Conservation (phyloP, 2,888 invertebrate genomes). For the Cetonia aurata region DNA sequence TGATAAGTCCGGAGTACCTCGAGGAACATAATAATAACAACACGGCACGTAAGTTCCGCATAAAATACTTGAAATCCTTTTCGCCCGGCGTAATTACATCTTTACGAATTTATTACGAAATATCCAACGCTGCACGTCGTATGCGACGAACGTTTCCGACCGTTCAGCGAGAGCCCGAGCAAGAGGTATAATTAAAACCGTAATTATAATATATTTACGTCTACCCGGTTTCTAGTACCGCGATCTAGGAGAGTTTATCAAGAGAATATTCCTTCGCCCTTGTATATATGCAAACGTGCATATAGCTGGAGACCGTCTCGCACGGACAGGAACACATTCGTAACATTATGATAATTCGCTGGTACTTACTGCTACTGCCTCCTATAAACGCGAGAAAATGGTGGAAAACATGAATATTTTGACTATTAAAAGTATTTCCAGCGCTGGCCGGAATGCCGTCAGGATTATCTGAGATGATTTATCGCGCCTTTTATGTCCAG, state of each 20-base stretch:
- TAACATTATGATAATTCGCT: slow-evolving; percentile 1
- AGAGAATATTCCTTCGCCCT: too few relatives aligned
- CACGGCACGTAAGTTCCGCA: background rate
- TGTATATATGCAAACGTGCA: background rate
- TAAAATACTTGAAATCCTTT: slow-evolving; percentile 38
- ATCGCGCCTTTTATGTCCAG: background rate
- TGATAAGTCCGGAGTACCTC: too few relatives aligned
- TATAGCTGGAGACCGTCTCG: background rate
- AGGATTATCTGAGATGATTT: slow-evolving; percentile 20
- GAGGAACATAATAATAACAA: too few relatives aligned
- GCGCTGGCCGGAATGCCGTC: background rate
- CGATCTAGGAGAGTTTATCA: too few relatives aligned
- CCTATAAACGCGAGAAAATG: too few relatives aligned
- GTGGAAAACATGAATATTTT: slow-evolving; percentile 25
- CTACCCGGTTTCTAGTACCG: slow-evolving; percentile 14
- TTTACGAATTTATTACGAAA: slow-evolving; percentile 56
- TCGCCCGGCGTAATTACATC: slow-evolving; percentile 53
- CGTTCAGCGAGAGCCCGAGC: slow-evolving; percentile 53
- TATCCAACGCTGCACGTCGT: slow-evolving; percentile 47
- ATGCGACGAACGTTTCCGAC: slow-evolving; percentile 49
- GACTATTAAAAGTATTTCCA: slow-evolving; percentile 25
- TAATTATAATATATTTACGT: slow-evolving; percentile 55
- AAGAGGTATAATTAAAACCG: slow-evolving; percentile 57
- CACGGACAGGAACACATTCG: background rate
- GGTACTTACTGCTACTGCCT: too few relatives aligned